Evolutionary conservation across 2,888 invertebrate species (phyloP), one percentile per base, ranked within the genome.

Genomic region (Dynastes tityus): DNA sequence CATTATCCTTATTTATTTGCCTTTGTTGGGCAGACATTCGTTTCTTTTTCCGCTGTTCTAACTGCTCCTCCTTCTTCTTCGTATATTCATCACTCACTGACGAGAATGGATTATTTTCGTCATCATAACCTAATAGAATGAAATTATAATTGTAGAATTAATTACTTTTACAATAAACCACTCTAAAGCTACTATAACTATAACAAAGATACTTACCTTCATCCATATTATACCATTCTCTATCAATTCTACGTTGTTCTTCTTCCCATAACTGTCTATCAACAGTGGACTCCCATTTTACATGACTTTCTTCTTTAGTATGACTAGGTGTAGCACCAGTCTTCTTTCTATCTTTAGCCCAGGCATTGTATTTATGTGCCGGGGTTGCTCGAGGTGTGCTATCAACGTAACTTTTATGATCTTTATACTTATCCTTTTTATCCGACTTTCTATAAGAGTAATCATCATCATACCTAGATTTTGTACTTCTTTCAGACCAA

Each of bases 1-100:
- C 99, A 88, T 98, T 99, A 90, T 99, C 99, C 89, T 97, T 97
- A 89, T 98, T 98, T 84, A 98, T 98, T 90, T 99, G 98, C 79
- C 98, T 92, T 84, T 99, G 95, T 84, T 98, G 97, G 0, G 98
- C 98, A 0, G 98, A 98, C 88, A 99, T 94, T 73, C 97, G 93
- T 86, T 97, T 96, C 85, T 97, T 97, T 81, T 96, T 95, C 82
- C 95, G 92, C 85, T 96, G 95, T 86, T 97, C 97, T 79, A 98
- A 90, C 84, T 98, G 96, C 86, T 96, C 96, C 87, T 99, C 98
- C 82, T 98, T 97, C 84, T 96, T 96, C 79, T 94, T 94, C 0
- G 97, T 95, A 87, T 98, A 99, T 78, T 98, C 98, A 8, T 96
- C 95, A 81, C 96, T 96, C 0, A 96, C 93, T 80, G 94, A 94